These are phyloP conservation scores for Julus scandinavius DNA, from an alignment of 2,888 invertebrate genomes.

Conservation along the genomic window DNA sequence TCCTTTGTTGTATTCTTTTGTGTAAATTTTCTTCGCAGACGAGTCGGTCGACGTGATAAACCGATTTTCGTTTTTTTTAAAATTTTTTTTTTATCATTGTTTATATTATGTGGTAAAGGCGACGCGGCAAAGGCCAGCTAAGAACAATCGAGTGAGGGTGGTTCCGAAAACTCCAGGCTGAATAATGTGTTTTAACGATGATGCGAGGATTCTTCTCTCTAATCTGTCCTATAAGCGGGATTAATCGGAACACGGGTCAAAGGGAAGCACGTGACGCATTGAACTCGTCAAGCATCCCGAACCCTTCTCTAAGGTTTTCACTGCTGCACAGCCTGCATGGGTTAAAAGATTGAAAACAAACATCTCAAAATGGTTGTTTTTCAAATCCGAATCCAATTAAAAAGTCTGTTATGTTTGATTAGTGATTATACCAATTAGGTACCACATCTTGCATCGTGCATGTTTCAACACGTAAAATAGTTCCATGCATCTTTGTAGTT, in stretches of 20 bases:
- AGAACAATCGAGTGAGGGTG: conserved; percentile 19
- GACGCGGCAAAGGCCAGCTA: conserved; percentile 23
- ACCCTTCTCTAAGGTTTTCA: too few species aligned
- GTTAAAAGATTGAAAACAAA: too few species aligned
- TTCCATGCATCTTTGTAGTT: too few species aligned
- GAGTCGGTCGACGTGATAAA: conserved; percentile 34
- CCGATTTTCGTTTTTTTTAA: background rate
- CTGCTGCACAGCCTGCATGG: too few species aligned
- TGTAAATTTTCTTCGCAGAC: background rate
- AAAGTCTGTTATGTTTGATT: too few species aligned
- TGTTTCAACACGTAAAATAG: too few species aligned
- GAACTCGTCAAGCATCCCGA: too few species aligned
- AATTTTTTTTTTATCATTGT: background rate
- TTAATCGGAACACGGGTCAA: background rate
- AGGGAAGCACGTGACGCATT: background rate
- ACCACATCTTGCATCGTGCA: too few species aligned
- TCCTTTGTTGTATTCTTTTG: conserved; percentile 34
- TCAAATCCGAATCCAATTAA: too few species aligned
- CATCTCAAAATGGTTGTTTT: too few species aligned
- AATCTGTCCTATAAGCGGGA: background rate
- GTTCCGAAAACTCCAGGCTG: background rate
- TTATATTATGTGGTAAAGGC: conserved; percentile 28
- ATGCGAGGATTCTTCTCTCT: background rate
- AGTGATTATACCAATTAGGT: too few species aligned
- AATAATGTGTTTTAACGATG: conserved; percentile 11